Evolutionary conservation across 2,113 vertebrate genomes (phyloP), one percentile per base, ranked within the genome.

Genomic region (Salvator merianae): DNA sequence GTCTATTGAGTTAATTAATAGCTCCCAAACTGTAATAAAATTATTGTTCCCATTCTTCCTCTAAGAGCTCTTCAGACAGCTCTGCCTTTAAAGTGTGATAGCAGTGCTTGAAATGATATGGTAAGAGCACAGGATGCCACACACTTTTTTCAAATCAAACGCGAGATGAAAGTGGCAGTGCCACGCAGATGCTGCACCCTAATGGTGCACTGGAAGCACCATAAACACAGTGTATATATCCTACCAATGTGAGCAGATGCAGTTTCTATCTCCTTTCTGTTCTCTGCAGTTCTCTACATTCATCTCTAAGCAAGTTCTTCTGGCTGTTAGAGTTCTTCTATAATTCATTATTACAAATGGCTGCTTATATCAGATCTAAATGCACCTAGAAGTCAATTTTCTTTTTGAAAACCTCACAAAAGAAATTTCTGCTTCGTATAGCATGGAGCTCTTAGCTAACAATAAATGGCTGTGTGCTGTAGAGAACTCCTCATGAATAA

Each of bases 401-500:
- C 36, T 81, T 63, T 84, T 79, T 71, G 55, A 79, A 72, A 79
- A 85, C 70, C 88, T 90, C 86, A 89, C 88, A 85, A 2, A 77
- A 86, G 84, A 79, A 50, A 84, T 89, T 74, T 30, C 0, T 62
- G 53, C 74, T 63, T 62, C 85, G 80, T 79, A 90, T 91, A 88
- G 77, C 77, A 69, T 0, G 0, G 75, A 77, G 59, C 86, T 92
- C 82, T 91, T 81, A 91, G n/a, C 88, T 86, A 93, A 91, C 79
- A 92, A 87, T 92, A 81, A 77, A 24, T 70, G 89, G 89, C 79
- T 92, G 75, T 93, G 68, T 86, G 79, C 91, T 85, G 84, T 88
- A 74, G 82, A 83, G 84, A 84, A 86, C 74, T 89, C 93, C 74
- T 84, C 87, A 68, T 87, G 91, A 88, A 86, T 87, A 88, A 84